Conservation (phyloP, 2,888 invertebrate species). For the Ochropacha duplaris region DNA sequence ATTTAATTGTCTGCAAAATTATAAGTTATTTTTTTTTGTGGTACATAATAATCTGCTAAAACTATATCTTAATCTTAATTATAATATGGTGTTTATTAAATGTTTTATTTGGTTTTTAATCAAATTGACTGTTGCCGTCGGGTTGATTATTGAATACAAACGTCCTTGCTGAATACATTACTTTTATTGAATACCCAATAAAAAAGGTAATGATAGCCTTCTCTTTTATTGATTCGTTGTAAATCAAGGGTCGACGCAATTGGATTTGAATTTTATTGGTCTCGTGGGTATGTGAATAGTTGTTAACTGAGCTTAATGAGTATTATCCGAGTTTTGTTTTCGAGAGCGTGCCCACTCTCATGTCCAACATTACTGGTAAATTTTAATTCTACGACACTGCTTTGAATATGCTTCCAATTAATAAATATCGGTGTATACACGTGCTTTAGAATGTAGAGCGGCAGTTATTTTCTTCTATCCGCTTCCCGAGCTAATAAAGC, state of each 20-base stretch:
- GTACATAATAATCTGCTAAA: too few relatives aligned
- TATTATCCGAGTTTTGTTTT: slow-evolving; percentile 41
- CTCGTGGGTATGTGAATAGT: slow-evolving; percentile 63
- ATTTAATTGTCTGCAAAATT: too few relatives aligned
- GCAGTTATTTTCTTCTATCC: slow-evolving; percentile 62
- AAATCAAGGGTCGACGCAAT: slow-evolving; percentile 78
- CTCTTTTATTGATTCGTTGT: slow-evolving; percentile 80
- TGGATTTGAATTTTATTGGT: slow-evolving; percentile 78
- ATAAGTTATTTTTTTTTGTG: too few relatives aligned
- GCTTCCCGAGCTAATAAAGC: slow-evolving; percentile 71
- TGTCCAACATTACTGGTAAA: slow-evolving; percentile 8
- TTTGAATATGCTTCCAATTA: slow-evolving; percentile 54
- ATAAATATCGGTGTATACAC: slow-evolving; percentile 48
- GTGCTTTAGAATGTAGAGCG: slow-evolving; percentile 61
- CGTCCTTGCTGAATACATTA: slow-evolving; percentile 34
- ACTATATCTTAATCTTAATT: too few relatives aligned
- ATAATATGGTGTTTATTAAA: too few relatives aligned
- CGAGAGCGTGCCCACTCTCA: slow-evolving; percentile 6
- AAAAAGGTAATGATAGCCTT: slow-evolving; percentile 77
- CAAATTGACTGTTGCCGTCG: slow-evolving; percentile 32
- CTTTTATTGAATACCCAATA: slow-evolving; percentile 78
- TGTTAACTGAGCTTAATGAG: slow-evolving; percentile 66
- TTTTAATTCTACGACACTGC: slow-evolving; percentile 15
- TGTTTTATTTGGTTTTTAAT: too few relatives aligned
- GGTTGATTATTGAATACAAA: slow-evolving; percentile 63